Evolutionary conservation across 2,797 vertebrate genomes (phyloP), one percentile per base, ranked within the genome.

Genomic region (Ptychadena robeensis): DNA sequence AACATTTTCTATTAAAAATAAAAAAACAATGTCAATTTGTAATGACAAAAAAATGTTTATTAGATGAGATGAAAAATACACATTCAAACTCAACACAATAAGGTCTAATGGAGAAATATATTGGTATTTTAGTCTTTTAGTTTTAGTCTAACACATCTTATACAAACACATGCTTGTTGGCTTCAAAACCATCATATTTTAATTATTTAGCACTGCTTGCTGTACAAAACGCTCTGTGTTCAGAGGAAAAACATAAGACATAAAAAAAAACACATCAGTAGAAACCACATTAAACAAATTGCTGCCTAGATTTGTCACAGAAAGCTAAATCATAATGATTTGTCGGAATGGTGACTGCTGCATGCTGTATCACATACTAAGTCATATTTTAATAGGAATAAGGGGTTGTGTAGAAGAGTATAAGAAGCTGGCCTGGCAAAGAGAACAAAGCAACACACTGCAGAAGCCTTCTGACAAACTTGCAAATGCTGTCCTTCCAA

Each of bases 201-300:
- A 80, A 80, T 80, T 70, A 70, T 70, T 80, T 53, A 80, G 30
- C 53, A 31, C 8, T 40, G 66, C 77, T 80, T 80, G 66, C 77
- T 70, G 77, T 63, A 71, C 77, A 80, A 80, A 79, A 71, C 27
- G 53, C 48, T 53, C 77, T 59, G 77, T 38, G 67, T 59, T 34
- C 8, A 64, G 15, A 48, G n/a, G 53, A 28, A 40, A 70, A 70
- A 71, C 48, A 28, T 27, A 32, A 80, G 53, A 63, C 67, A 71
- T 38, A 57, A 80, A 79, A 57, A 65, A 25, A 68, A 8, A 2
- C 63, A 31, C 63, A 66, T 79, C 76, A 79, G 22, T 35, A 44
- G 34, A 12, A 68, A 67, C 25, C 40, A 78, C 76, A 53, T 57
- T 31, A 68, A 79, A 79, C 64, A 68, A 68, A 79, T 28, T 57